Evolutionary conservation across 2,888 invertebrate species (phyloP).

Genomic region (Dynastes maya): DNA sequence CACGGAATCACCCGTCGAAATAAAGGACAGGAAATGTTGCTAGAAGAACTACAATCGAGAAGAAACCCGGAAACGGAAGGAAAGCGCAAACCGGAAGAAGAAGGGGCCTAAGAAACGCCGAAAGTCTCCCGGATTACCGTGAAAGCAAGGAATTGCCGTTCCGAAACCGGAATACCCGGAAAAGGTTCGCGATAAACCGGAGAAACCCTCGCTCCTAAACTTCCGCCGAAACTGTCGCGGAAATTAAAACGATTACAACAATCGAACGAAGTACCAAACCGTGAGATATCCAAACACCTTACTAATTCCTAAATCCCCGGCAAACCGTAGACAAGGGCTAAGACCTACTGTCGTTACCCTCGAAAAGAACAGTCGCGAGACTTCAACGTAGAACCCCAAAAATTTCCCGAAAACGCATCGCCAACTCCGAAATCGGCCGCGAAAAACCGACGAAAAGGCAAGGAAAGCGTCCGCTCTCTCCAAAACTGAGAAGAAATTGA

Average conservation of each 20-base stretch:
- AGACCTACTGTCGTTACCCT: no score
- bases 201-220: background rate
- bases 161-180: background rate
- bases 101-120: background rate
- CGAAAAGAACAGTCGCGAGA: no score
- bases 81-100: background rate
- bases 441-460: background rate
- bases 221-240: background rate
- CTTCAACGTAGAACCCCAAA: no score
- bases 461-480: conserved; percentile 5
- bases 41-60: background rate
- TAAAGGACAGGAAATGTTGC: background rate
- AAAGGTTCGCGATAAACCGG: background rate
- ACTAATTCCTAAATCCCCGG: background rate
- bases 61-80: background rate
- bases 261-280: background rate
- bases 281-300: conserved; percentile 17
- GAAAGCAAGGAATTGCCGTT: background rate
- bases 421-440: conserved; percentile 6
- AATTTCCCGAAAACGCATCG: background rate
- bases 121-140: background rate
- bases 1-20: background rate
- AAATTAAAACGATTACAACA: background rate
- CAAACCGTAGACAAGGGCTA: no score
- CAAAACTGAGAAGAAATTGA: background rate